These are phyloP conservation scores for Callithrix jacchus DNA, from an alignment of 2,113 vertebrate genomes.

Conservation along the genomic window DNA sequence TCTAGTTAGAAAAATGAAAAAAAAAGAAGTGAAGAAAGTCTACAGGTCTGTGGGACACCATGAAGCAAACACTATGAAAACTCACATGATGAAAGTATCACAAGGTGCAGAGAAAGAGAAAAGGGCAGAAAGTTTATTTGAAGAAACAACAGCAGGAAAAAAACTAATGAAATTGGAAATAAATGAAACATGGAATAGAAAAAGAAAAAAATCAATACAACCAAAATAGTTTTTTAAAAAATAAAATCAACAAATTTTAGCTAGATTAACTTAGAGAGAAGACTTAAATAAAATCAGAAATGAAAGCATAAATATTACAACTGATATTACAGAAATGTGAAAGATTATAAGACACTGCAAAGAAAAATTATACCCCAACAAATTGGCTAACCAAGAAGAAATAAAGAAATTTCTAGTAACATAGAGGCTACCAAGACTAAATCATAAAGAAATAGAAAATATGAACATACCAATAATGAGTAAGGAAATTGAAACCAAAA, in stretches of 20 bases:
- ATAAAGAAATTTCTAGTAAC: too few species aligned
- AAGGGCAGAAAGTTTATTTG: neutral
- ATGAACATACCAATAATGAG: too few species aligned
- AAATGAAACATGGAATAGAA: neutral
- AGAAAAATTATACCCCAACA: neutral
- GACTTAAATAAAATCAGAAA: too few species aligned
- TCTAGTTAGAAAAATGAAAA: neutral
- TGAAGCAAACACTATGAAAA: neutral
- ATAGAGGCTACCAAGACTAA: too few species aligned
- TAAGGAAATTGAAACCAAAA: too few species aligned
- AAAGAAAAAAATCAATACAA: neutral
- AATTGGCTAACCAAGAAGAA: neutral
- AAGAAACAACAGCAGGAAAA: neutral
- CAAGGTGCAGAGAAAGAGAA: neutral
- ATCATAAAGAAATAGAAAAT: too few species aligned
- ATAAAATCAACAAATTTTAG: too few species aligned
- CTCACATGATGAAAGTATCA: neutral
- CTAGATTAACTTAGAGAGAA: too few species aligned
- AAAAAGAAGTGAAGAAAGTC: too few species aligned
- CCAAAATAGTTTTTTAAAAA: neutral
- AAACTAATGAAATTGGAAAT: neutral
- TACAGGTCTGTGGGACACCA: neutral
- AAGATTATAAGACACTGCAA: neutral
- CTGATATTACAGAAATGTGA: neutral
- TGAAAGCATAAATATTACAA: too few species aligned